phyloP scores from a whole-genome alignment of 1,140 invertebrate species.

The Bursaphelenchus mucronatus region DNA sequence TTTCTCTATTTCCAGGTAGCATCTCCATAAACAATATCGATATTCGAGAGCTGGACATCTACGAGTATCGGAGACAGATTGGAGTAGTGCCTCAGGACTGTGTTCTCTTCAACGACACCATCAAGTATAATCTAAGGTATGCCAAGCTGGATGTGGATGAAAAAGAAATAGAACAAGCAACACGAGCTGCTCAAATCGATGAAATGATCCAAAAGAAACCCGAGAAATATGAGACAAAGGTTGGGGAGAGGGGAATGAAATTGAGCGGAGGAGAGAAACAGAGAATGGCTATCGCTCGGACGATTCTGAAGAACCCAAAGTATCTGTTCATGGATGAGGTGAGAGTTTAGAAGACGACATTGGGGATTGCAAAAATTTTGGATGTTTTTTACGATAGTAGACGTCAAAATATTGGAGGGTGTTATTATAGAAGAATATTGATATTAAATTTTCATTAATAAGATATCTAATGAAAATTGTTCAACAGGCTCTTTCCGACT shows the following conservation, averaged over 20 bases:
- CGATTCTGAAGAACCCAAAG: not conserved
- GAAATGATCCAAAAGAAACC: conserved; percentile 68
- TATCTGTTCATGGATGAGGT: conserved; percentile 1
- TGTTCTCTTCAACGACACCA: conserved; percentile 90
- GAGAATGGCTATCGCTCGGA: not conserved
- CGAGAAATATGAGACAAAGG: not conserved
- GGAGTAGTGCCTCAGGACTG: conserved; percentile 95
- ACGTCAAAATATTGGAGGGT: too few species aligned
- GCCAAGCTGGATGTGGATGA: conserved; percentile 73
- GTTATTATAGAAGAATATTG: too few species aligned
- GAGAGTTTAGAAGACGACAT: too few species aligned
- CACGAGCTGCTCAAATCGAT: conserved; percentile 84
- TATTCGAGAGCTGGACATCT: conserved; percentile 8
- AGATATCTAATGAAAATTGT: too few species aligned
- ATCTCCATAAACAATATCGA: conserved; percentile 78
- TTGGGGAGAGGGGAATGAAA: not conserved
- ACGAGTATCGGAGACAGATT: not conserved
- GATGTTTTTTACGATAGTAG: too few species aligned
- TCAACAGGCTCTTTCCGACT: too few species aligned
- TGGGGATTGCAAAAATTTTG: too few species aligned
- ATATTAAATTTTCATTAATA: too few species aligned
- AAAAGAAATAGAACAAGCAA: conserved; percentile 77
- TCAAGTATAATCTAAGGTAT: conserved; percentile 90
- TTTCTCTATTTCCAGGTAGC: conserved; percentile 42
- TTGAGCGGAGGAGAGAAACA: not conserved